Evolutionary conservation across 1,140 invertebrate genomes (phyloP), one percentile per base, ranked within the genome.

Genomic region (Aphelenchoides fujianensis): DNA sequence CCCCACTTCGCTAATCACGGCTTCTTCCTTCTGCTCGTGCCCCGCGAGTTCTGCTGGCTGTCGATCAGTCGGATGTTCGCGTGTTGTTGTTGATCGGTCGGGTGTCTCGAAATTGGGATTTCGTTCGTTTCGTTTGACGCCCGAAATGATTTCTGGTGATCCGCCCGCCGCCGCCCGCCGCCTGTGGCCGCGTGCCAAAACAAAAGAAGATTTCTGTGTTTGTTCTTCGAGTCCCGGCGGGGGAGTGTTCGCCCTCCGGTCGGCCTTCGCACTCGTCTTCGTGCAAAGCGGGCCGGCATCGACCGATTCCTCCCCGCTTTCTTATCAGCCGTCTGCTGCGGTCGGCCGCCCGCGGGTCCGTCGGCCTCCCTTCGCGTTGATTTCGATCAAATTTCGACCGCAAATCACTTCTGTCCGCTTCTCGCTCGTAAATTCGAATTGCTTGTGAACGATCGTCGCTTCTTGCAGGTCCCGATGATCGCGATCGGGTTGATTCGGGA

Each of bases 401-500:
- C 5, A 16, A 19, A 5, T 7, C 5, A 5, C 12, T 12, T 12
- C 19, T 59, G 55, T 19, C 55, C 55, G 19, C 28, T 7, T n/a
- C n/a, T 12, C 41, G 41, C 12, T 48, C 41, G 41, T 48, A 48
- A 48, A 48, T 48, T 48, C 23, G 12, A 16, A 48, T 48, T 48
- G 12, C 12, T 48, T 48, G 41, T 16, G 23, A 48, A 48, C 12
- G 12, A 48, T 48, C 23, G 23, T 48, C 12, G 23, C 34, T 59
- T 59, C n/a, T n/a, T n/a, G n/a, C 55, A 59, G 55, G 55, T 5
- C 34, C 5, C 5, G 12, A 59, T 59, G 55, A 59, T 59, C 34
- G 55, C 55, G 12, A 59, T 59, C 34, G 55, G 55, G 5, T 59
- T 59, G 19, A 59, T 59, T 30, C 55, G 55, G 12, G 55, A 59